Base-by-base conservation (phyloP, 1,140 invertebrate genomes). In the silkworm (Bombyx mori) region DNA sequence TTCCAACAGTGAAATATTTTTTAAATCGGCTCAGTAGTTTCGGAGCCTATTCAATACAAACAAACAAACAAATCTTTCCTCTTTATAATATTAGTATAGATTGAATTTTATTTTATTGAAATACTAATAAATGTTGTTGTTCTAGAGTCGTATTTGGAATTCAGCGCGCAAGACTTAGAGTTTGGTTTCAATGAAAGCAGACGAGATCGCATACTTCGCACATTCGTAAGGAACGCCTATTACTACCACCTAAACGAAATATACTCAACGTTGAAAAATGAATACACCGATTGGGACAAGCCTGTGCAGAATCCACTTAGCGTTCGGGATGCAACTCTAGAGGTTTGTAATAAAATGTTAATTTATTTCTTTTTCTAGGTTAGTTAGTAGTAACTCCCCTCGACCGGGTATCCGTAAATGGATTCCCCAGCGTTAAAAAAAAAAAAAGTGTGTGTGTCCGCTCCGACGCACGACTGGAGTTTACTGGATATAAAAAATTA, bases 281-380 rank as follows among this genome's bases (percentile, higher is more conserved):
- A 97, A 79, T 97, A 97, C 85, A 97, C 95, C 50, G 95, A 97
- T 79, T 97, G 96, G 96, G 95, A 96, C 76, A 91, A 93, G 67
- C 91, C 94, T 62, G 82, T 93, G 66, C 73, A 92, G 91, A 79
- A 95, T 88, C 94, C 93, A 48, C 82, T 93, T 62, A 93, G 91
- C 71, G 92, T 94, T 8, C 86, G 94, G n/a, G 94, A 95, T 79
- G 92, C 92, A 43, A 92, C 93, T 7, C 79, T 94, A 44, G 91
- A 93, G 77, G 88, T 88, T 68, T 70, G 55, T 51, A 9, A 18
- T 52, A 6, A 18, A 49, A 35, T 35, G 26, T 35, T 35, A 35
- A 3, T 3, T 35, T 35, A 35, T 5, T 35, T 35, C 2, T 35
- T 35, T 35, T 35, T 35, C 26, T 35, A 35, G 26, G 26, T 35